Evolutionary conservation across 2,888 invertebrate species (phyloP), one percentile per base, ranked within the genome.

Genomic region (Campaea margaritaria): DNA sequence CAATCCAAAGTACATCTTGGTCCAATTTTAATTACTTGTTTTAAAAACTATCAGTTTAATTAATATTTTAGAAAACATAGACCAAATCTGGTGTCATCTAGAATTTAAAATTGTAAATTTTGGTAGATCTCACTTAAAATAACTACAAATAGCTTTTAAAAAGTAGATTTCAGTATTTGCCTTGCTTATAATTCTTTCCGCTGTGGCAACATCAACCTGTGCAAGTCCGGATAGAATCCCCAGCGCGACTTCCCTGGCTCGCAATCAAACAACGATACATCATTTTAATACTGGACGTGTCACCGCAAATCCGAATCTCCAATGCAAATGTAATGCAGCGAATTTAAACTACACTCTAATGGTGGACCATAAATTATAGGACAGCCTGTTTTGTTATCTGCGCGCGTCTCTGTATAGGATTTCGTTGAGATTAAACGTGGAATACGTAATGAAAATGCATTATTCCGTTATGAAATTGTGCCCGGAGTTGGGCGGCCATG

Each of bases 231-330:
- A 66, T 53, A 49, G 57, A 53, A 36, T 34, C 39, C 15, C 12
- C 0, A 21, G 46, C 50, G 50, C 31, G 39, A 28, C 47, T 62
- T 58, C 65, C 63, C 63, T 67, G 51, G 61, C 72, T 48, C 72
- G 83, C 81, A 90, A 91, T 92, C 89, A 91, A 85, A 85, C 80
- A 66, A 65, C 87, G 76, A 89, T 91, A 82, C 86, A 89, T 91
- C 91, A 92, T 90, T 83, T 88, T 88, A 91, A 89, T 91, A 89
- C 89, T 86, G 85, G 79, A 82, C 83, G 79, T 85, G 91, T 91
- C 91, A 87, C 83, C 81, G 86, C 87, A 87, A 90, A 89, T 90
- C 85, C 85, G 76, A 85, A 87, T 88, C 82, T 86, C 85, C 84
- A 89, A 87, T 91, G 90, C 91, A 90, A 92, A 92, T 92, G 86